Conservation (phyloP, 2,888 invertebrate genomes). For the Morpho achilles region DNA sequence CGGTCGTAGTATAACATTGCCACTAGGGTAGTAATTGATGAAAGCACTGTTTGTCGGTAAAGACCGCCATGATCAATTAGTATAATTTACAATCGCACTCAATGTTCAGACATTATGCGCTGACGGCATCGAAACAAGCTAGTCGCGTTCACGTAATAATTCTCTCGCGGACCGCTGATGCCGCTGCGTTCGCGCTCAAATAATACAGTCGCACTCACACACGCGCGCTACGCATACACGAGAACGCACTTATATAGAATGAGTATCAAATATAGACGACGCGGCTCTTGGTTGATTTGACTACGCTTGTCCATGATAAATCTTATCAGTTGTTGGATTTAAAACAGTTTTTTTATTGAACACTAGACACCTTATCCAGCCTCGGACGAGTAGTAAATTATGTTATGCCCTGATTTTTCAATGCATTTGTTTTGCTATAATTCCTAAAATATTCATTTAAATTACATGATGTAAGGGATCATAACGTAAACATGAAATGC, state of each 20-base stretch:
- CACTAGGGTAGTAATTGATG: constrained; percentile 58
- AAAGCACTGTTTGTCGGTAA: constrained; percentile 62
- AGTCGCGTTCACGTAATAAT: constrained; percentile 72
- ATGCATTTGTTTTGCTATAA: too few species aligned
- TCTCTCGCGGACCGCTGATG: constrained; percentile 57
- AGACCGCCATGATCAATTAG: constrained; percentile 74
- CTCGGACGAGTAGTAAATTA: too few species aligned
- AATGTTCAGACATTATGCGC: constrained; percentile 61
- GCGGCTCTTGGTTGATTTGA: constrained; percentile 33
- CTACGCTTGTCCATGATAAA: constrained; percentile 41
- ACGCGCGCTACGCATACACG: constrained; percentile 27
- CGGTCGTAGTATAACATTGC: constrained; percentile 53
- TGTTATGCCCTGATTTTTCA: too few species aligned
- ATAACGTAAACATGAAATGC: too few species aligned
- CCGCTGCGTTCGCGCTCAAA: constrained; percentile 68
- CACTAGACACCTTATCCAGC: not conserved
- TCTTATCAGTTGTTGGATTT: not conserved
- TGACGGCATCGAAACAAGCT: constrained; percentile 69
- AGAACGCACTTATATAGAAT: not conserved
- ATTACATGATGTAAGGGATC: too few species aligned
- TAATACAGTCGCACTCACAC: constrained; percentile 51
- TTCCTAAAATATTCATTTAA: too few species aligned
- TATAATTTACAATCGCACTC: constrained; percentile 72
- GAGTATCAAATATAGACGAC: constrained; percentile 48
- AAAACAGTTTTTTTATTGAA: constrained; percentile 1